Percentiles rank a stretch among this genome's conserved stretches.
Conservation (phyloP, 1,140 invertebrate species). For the Mizuhopecten yessoensis region DNA sequence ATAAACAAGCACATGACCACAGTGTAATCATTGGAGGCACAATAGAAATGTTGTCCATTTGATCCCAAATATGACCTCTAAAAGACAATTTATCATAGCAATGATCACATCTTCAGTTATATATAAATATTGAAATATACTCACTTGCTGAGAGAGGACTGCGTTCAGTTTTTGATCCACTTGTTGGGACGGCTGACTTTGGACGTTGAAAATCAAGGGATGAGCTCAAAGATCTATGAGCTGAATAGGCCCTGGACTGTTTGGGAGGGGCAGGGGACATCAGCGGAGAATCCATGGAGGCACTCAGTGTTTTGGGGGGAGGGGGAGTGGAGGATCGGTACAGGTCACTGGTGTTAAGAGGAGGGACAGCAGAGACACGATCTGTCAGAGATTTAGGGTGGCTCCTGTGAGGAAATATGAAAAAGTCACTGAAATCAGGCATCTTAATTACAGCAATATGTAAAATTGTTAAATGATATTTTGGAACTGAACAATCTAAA, state of each 20-base stretch:
- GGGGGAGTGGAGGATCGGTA: conserved; percentile 68
- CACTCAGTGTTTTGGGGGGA: conserved; percentile 65
- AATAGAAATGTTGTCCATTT: background rate
- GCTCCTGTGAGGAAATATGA: conserved; percentile 59
- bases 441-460: no score
- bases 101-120: no score
- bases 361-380: conserved; percentile 70
- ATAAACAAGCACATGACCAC: background rate
- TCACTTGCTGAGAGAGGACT: conserved; percentile 61
- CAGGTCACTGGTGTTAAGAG: conserved; percentile 72
- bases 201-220: conserved; percentile 50
- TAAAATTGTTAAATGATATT: no score
- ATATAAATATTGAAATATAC: background rate
- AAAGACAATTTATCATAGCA: background rate
- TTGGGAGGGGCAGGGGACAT: conserved; percentile 59
- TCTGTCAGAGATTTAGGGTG: conserved; percentile 69
- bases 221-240: background rate
- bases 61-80: background rate
- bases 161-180: conserved; percentile 59
- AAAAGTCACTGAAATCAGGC: no score
- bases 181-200: conserved; percentile 62
- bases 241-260: conserved; percentile 40
- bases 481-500: no score
- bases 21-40: background rate
- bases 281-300: conserved; percentile 48